phyloP scores from a whole-genome alignment of 2,797 vertebrate species.

The Danio choprae region DNA sequence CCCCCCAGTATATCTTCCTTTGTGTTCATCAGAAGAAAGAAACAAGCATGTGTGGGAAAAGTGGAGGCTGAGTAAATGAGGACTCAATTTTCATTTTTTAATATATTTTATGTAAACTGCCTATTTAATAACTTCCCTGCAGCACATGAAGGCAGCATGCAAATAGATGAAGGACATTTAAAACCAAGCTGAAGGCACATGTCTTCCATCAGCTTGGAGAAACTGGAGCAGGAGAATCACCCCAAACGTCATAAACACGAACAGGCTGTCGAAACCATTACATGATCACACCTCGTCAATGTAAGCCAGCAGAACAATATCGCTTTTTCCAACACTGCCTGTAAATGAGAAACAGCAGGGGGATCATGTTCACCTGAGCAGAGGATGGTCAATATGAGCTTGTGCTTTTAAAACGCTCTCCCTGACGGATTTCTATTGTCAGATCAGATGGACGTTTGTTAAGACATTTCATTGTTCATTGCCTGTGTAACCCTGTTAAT shows the following conservation, averaged over 20 bases:
- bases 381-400: background rate
- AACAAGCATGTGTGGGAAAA: no score
- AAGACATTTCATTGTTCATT: background rate
- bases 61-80: no score
- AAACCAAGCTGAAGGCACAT: background rate
- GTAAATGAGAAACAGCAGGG: background rate
- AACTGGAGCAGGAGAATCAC: constrained; percentile 12
- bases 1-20: no score
- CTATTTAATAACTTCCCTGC: no score
- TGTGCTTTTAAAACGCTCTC: background rate
- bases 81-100: no score
- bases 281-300: background rate
- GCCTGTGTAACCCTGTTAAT: background rate
- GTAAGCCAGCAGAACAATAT: background rate
- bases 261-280: background rate
- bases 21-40: no score
- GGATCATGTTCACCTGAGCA: constrained; percentile 46
- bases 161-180: background rate
- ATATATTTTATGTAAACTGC: no score
- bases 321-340: background rate
- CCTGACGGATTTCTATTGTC: background rate
- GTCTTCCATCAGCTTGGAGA: background rate
- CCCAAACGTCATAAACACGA: background rate
- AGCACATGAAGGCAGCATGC: no score
- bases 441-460: background rate